phyloP scores from a whole-genome alignment of 2,113 vertebrate species.

The Hepsetus odoe region DNA sequence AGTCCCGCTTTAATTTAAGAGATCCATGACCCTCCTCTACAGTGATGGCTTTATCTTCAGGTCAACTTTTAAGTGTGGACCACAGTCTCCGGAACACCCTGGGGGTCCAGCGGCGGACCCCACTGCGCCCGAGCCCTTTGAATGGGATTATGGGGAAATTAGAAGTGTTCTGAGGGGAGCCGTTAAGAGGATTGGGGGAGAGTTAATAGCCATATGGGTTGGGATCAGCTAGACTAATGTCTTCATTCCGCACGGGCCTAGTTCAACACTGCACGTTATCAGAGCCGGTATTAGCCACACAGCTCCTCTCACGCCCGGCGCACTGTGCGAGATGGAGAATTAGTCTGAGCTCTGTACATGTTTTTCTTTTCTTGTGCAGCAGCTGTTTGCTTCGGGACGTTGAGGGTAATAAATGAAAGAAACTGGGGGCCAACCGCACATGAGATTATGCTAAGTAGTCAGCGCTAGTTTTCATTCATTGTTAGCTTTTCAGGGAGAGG shows the following conservation, averaged over 20 bases:
- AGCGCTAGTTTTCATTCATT: neutral
- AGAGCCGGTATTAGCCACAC: constrained; percentile 15
- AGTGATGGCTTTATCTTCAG: constrained; percentile 10
- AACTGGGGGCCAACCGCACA: neutral
- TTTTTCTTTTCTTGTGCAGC: neutral
- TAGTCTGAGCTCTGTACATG: neutral
- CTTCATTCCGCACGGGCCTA: constrained; percentile 41
- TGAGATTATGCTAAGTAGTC: neutral
- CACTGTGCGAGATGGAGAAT: constrained; percentile 1
- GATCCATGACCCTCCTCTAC: neutral
- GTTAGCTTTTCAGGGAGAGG: neutral
- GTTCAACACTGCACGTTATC: neutral
- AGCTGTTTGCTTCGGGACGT: neutral
- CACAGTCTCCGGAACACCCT: neutral
- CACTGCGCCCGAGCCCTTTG: constrained; percentile 4
- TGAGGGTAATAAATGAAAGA: neutral
- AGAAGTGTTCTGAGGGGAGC: constrained; percentile 44
- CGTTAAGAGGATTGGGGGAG: constrained; percentile 54
- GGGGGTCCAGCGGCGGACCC: constrained; percentile 9
- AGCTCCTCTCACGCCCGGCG: neutral
- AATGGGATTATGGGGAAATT: constrained; percentile 51
- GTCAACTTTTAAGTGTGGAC: neutral
- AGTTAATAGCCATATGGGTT: constrained; percentile 46
- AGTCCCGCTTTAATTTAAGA: too few relatives aligned
- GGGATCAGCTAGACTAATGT: constrained; percentile 46